Evolutionary conservation across 2,888 invertebrate species (phyloP), one percentile per base, ranked within the genome.

Genomic region (Chrysolina oricalcia): DNA sequence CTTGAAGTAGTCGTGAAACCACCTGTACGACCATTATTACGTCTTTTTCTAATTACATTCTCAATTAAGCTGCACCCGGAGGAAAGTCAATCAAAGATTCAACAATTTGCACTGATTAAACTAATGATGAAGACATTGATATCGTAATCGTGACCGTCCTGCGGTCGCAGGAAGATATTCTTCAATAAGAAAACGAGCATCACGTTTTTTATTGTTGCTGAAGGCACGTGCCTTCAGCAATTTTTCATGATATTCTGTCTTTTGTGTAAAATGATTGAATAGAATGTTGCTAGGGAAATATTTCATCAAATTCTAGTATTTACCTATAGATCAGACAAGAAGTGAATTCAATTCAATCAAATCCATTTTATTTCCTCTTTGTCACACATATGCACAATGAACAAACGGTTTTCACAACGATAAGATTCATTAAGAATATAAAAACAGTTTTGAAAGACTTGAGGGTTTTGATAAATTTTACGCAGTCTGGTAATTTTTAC

Each of bases 21-120:
- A 59, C 59, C 59, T 59, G 59, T n/a, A 27, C 59, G 23, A 59
- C 59, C n/a, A 59, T 27, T 8, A 59, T 59, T 59, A 59, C n/a
- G n/a, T 59, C 27, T 59, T 27, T 17, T 59, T 27, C 59, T n/a
- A n/a, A 5, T 27, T 27, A 59, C 59, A 27, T 27, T 59, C 17
- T 59, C 27, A 5, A 46, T 46, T 46, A 46, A 46, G 46, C 46
- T 46, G 5, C n/a, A n/a, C 46, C 17, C 27, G 15, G 9, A 27
- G n/a, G 23, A 27, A 27, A 59, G 23, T 59, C 59, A 27, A 15
- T 59, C 59, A 59, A 59, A 59, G 15, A 27, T 27, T 59, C 59
- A 59, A 27, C 59, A 8, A 59, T 59, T 59, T 27, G n/a, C 21
- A 59, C 59, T n/a, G 23, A 59, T 59, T 23, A 27, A 27, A 59